Evolutionary conservation across 2,888 invertebrate species (phyloP).

Genomic region (Catocala sponsa): DNA sequence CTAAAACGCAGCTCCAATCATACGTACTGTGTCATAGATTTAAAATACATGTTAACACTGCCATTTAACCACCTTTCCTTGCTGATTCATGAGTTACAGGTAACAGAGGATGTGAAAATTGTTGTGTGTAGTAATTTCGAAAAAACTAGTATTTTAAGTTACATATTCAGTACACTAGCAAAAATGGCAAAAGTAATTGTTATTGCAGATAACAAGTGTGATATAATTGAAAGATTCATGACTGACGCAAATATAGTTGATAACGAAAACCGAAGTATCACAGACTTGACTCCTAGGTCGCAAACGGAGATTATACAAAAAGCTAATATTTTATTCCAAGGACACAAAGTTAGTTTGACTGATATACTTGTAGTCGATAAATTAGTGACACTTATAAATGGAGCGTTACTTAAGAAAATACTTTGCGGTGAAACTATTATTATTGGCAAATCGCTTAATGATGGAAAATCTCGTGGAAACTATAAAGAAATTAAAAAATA

Average conservation of each 20-base stretch:
- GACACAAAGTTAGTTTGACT: not conserved
- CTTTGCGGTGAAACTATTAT: slow-evolving; percentile 8
- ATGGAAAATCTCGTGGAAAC: too few species aligned
- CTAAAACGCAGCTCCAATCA: not conserved
- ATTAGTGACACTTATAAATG: slow-evolving; percentile 1
- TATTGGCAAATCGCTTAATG: slow-evolving; percentile 8
- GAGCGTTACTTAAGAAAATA: slow-evolving; percentile 12
- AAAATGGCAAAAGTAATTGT: not conserved
- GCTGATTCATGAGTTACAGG: too few species aligned
- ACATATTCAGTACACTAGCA: too few species aligned
- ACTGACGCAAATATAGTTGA: not conserved
- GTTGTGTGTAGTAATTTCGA: too few species aligned
- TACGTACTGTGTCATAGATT: not conserved
- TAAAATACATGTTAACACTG: slow-evolving; percentile 2
- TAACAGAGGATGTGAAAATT: too few species aligned
- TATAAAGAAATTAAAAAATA: slow-evolving; percentile 21
- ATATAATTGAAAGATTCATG: not conserved
- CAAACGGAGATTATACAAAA: not conserved
- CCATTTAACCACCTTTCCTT: too few species aligned
- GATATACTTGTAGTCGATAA: slow-evolving; percentile 1
- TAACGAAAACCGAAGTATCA: slow-evolving; percentile 5
- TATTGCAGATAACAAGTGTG: not conserved
- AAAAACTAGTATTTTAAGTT: too few species aligned
- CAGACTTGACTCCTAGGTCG: not conserved
- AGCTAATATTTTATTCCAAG: slow-evolving; percentile 8